phyloP scores from a whole-genome alignment of 2,888 invertebrate species.

The Nomada ferruginata region DNA sequence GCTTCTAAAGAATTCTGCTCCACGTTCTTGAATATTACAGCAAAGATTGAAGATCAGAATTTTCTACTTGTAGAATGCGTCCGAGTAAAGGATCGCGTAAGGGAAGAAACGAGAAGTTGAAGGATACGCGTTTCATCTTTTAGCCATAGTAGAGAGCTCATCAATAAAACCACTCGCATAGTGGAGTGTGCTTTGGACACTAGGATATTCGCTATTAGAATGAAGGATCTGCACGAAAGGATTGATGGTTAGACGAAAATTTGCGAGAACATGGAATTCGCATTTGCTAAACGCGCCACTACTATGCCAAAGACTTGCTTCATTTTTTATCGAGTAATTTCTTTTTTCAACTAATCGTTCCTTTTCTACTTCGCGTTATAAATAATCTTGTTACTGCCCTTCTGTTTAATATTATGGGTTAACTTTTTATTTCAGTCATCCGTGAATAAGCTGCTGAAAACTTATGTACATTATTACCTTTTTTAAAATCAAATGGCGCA shows the following conservation, averaged over 20 bases:
- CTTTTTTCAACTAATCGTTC: not conserved
- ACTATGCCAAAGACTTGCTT: not conserved
- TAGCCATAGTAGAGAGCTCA: conserved; percentile 8
- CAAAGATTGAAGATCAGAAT: conserved; percentile 1
- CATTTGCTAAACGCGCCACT: not conserved
- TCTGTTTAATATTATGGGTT: no score
- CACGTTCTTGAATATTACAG: conserved; percentile 6
- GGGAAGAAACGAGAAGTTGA: conserved; percentile 26
- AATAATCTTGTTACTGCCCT: no score
- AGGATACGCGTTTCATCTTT: conserved; percentile 25
- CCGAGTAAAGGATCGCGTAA: conserved; percentile 12
- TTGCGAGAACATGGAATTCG: conserved; percentile 20
- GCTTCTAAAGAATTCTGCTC: not conserved
- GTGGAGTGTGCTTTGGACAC: conserved; percentile 10
- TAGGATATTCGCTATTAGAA: conserved; percentile 21
- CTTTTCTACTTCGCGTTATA: no score
- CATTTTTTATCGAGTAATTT: not conserved
- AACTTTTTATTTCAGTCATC: not conserved
- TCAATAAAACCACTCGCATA: conserved; percentile 25
- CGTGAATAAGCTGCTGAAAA: not conserved
- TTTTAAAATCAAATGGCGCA: not conserved
- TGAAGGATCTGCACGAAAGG: conserved; percentile 17
- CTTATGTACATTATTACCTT: not conserved
- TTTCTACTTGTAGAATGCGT: not conserved
- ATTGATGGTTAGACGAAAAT: conserved; percentile 12